These are phyloP conservation scores for Onychomys arenicola DNA, from an alignment of 2,797 vertebrate genomes.

Conservation along the genomic window DNA sequence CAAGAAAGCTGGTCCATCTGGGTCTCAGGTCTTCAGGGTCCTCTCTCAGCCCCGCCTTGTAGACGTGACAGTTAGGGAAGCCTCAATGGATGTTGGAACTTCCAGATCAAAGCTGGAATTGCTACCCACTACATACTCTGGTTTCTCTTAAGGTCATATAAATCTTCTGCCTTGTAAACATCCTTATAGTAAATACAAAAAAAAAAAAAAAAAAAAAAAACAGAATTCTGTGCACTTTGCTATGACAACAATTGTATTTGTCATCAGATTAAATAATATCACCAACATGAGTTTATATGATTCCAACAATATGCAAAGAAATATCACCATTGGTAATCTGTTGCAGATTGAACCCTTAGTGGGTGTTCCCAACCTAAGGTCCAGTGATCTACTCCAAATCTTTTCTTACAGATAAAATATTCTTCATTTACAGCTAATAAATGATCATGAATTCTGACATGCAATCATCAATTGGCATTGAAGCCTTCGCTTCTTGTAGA, in stretches of 20 bases:
- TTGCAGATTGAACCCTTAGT: background rate
- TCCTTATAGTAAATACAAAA: background rate
- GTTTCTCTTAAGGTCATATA: background rate
- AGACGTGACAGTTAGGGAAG: too few species aligned
- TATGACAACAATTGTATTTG: background rate
- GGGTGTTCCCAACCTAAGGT: conserved; percentile 1
- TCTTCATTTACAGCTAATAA: conserved; percentile 29
- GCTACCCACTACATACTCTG: too few species aligned
- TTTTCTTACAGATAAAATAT: conserved; percentile 42
- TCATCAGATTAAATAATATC: background rate
- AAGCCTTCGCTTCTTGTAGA: conserved; percentile 23
- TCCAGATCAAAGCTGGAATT: too few species aligned
- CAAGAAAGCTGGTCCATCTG: too few species aligned
- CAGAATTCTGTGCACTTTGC: background rate
- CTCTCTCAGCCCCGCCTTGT: too few species aligned
- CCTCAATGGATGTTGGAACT: too few species aligned
- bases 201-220: background rate
- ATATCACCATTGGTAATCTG: background rate
- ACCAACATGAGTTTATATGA: background rate
- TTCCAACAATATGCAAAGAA: conserved; percentile 33
- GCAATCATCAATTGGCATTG: background rate
- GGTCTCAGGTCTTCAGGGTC: too few species aligned
- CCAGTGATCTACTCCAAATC: background rate
- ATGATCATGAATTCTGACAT: background rate
- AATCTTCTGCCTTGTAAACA: background rate